Evolutionary conservation across 2,797 vertebrate genomes (phyloP).

Genomic region (Salmo trutta): DNA sequence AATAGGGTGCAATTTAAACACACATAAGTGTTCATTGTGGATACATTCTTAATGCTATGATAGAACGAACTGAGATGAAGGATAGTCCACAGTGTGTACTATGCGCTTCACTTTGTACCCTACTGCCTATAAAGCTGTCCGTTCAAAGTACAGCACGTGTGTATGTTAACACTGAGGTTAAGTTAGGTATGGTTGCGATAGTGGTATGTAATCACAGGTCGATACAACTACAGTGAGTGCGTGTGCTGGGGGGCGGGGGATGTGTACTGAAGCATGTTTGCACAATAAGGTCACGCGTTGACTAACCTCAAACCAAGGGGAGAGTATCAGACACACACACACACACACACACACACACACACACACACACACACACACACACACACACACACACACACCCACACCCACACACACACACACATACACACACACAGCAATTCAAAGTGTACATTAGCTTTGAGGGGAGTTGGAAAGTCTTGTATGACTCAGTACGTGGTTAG

Average conservation of each 20-base stretch:
- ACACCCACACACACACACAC: not conserved
- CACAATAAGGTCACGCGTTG: not conserved
- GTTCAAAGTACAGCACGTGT: not conserved
- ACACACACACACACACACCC: not conserved
- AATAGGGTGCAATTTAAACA: not conserved
- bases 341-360: no score
- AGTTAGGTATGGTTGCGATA: not conserved
- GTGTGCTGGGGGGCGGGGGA: not conserved
- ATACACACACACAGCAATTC: not conserved
- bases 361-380: not conserved
- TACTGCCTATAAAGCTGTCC: not conserved
- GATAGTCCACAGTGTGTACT: not conserved
- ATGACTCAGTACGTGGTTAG: slow-evolving; percentile 32
- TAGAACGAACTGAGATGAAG: not conserved
- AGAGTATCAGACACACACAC: not conserved
- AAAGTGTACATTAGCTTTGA: not conserved
- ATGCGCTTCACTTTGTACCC: not conserved
- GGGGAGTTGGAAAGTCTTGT: slow-evolving; percentile 26
- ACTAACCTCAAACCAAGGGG: not conserved
- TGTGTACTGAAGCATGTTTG: not conserved
- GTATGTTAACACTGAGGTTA: not conserved
- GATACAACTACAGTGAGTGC: not conserved
- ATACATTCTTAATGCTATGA: not conserved
- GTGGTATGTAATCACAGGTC: not conserved
- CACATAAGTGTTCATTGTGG: not conserved